phyloP scores from a whole-genome alignment of 2,888 invertebrate genomes.

The Pseudococcus viburni region DNA sequence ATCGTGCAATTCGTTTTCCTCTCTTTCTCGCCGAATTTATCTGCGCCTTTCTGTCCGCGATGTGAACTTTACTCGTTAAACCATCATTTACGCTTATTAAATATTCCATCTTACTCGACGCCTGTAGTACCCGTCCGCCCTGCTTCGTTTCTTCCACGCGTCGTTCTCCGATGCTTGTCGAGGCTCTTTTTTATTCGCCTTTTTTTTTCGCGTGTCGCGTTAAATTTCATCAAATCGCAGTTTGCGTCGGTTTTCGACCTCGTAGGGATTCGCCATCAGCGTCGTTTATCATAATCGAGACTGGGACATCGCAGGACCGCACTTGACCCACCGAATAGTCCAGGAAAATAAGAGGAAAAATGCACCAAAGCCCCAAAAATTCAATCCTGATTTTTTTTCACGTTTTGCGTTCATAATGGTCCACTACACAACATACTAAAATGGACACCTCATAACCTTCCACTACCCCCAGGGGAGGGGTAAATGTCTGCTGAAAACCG shows the following conservation, averaged over 20 bases:
- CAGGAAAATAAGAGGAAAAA: too few relatives aligned
- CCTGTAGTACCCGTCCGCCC: neutral
- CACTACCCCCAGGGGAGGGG: too few relatives aligned
- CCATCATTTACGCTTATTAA: slow-evolving; percentile 62
- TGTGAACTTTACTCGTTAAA: slow-evolving; percentile 66
- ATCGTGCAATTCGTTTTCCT: slow-evolving; percentile 45
- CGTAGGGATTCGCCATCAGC: neutral
- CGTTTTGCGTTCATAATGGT: too few relatives aligned
- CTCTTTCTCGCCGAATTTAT: slow-evolving; percentile 17
- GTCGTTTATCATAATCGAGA: neutral
- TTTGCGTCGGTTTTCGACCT: neutral
- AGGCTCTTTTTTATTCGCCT: neutral
- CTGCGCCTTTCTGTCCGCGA: slow-evolving; percentile 29
- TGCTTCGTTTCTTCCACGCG: neutral
- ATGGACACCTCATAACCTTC: too few relatives aligned
- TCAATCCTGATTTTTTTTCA: too few relatives aligned
- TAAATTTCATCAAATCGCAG: slow-evolving; percentile 5
- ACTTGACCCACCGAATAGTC: too few relatives aligned
- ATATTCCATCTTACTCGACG: slow-evolving; percentile 63
- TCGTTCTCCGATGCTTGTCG: neutral
- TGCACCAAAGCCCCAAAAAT: too few relatives aligned
- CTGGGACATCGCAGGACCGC: neutral
- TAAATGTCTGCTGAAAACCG: too few relatives aligned
- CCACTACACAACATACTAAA: too few relatives aligned
- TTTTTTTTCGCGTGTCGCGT: neutral